phyloP scores from a whole-genome alignment of 2,888 invertebrate species.

The Dinocampus coccinellae region DNA sequence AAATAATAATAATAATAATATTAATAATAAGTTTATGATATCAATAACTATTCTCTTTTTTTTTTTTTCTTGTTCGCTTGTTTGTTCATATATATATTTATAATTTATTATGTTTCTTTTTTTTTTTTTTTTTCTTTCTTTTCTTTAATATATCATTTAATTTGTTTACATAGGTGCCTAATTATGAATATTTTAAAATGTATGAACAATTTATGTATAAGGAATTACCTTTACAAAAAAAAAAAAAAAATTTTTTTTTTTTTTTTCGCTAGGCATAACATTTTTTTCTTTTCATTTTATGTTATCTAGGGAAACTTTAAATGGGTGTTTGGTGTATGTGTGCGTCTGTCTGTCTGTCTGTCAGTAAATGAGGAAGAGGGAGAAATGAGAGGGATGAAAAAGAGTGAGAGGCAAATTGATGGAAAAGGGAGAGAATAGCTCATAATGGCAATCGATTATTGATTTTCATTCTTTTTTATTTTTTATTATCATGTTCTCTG shows the following conservation, averaged over 20 bases:
- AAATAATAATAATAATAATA: constrained; percentile 59
- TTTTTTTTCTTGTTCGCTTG: constrained; percentile 35
- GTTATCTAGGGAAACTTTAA: constrained; percentile 37
- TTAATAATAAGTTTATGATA: constrained; percentile 36
- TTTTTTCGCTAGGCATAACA: constrained; percentile 55
- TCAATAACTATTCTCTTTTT: constrained; percentile 35
- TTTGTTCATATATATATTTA: constrained; percentile 61
- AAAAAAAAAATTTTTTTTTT: no score
- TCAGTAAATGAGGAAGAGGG: neutral
- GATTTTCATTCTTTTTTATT: constrained; percentile 12
- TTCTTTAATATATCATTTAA: constrained; percentile 48
- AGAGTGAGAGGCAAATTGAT: constrained; percentile 6
- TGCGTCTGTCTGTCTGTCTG: neutral
- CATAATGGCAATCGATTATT: constrained; percentile 21
- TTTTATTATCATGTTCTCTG: neutral
- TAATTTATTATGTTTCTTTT: constrained; percentile 57
- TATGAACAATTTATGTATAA: constrained; percentile 49
- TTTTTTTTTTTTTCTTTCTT: constrained; percentile 54
- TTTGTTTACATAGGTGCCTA: constrained; percentile 55
- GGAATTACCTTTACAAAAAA: constrained; percentile 60
- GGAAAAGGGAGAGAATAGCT: neutral
- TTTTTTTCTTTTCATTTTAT: constrained; percentile 29
- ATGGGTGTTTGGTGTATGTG: neutral
- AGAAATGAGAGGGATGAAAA: neutral
- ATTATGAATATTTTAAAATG: constrained; percentile 43